Conservation (phyloP, 2,888 invertebrate genomes). For the Tholera decimalis region DNA sequence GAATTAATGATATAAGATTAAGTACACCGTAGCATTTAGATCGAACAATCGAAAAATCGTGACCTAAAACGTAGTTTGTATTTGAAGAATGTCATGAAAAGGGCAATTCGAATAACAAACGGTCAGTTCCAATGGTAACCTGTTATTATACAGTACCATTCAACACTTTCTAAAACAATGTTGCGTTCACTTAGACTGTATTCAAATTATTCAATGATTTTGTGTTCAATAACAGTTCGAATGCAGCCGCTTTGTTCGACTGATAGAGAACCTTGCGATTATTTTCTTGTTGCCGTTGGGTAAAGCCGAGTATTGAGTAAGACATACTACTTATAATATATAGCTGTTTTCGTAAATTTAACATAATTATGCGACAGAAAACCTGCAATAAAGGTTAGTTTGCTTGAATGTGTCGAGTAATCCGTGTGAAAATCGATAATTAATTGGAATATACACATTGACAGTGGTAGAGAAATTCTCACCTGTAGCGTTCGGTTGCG, state of each 20-base stretch:
- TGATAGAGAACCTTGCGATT: slow-evolving; percentile 48
- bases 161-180: slow-evolving; percentile 86
- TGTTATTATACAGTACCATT: slow-evolving; percentile 76
- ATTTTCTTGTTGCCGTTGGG: slow-evolving; percentile 39
- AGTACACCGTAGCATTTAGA: slow-evolving; percentile 66
- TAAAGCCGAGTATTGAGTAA: slow-evolving; percentile 29
- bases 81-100: slow-evolving; percentile 83
- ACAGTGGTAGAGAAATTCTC: slow-evolving; percentile 27
- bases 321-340: slow-evolving; percentile 34
- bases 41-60: slow-evolving; percentile 77
- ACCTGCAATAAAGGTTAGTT: slow-evolving; percentile 25
- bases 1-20: slow-evolving; percentile 63
- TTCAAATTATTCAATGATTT: slow-evolving; percentile 84
- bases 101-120: slow-evolving; percentile 77
- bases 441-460: slow-evolving; percentile 37
- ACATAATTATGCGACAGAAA: slow-evolving; percentile 59
- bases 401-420: slow-evolving; percentile 54
- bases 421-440: slow-evolving; percentile 55
- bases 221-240: slow-evolving; percentile 74
- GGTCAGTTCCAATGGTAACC: slow-evolving; percentile 73
- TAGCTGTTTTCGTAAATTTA: slow-evolving; percentile 54
- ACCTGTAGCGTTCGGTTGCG: slow-evolving; percentile 63
- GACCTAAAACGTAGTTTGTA: slow-evolving; percentile 72
- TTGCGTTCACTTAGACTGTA: slow-evolving; percentile 81
- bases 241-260: slow-evolving; percentile 68